phyloP scores from a whole-genome alignment of 2,797 vertebrate genomes.

The Mus spretus region DNA sequence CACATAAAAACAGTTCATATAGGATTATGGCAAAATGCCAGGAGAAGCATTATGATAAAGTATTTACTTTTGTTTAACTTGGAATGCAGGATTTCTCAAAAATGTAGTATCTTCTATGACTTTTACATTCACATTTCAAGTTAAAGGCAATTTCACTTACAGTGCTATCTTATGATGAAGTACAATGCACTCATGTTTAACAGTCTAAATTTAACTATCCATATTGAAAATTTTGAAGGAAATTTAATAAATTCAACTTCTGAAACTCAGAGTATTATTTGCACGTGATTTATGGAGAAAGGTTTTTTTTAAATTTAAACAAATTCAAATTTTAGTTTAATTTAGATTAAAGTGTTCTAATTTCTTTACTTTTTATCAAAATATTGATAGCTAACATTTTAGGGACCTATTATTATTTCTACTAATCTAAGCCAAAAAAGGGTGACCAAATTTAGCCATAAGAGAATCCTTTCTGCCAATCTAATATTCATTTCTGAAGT shows the following conservation, averaged over 20 bases:
- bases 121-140: constrained; percentile 66
- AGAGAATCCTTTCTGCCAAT: constrained; percentile 53
- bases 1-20: constrained; percentile 51
- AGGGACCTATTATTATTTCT: not conserved
- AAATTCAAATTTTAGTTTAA: constrained; percentile 62
- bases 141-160: constrained; percentile 67
- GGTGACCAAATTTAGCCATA: constrained; percentile 17
- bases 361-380: constrained; percentile 59
- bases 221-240: constrained; percentile 23
- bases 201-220: constrained; percentile 31
- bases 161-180: constrained; percentile 79
- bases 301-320: constrained; percentile 26
- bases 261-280: constrained; percentile 61
- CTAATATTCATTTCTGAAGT: constrained; percentile 59
- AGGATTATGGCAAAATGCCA: constrained; percentile 16
- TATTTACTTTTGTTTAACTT: constrained; percentile 58
- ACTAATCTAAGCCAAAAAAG: constrained; percentile 16
- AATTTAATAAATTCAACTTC: constrained; percentile 58
- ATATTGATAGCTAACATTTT: constrained; percentile 29
- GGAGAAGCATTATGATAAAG: constrained; percentile 8
- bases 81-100: constrained; percentile 12
- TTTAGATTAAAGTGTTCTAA: constrained; percentile 55
- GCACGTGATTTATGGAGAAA: not conserved
- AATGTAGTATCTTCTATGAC: constrained; percentile 41
- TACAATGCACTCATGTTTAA: constrained; percentile 48